Evolutionary conservation across 2,113 vertebrate species (phyloP).

Genomic region (Thalassarche chlororhynchos): DNA sequence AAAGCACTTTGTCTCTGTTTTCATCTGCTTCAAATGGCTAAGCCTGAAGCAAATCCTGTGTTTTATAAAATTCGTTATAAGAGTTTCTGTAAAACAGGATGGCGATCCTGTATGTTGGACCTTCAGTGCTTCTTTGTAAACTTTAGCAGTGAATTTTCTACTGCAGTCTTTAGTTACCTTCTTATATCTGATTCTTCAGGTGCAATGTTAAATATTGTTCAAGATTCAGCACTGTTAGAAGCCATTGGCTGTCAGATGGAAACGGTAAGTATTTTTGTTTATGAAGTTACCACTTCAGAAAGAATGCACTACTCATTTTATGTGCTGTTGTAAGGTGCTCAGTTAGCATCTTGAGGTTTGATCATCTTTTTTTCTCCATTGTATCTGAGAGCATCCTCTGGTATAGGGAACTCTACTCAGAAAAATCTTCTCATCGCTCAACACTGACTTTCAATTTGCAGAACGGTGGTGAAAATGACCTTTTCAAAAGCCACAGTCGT

Average conservation of each 20-base stretch:
- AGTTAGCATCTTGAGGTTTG: neutral
- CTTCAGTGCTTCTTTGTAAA: neutral
- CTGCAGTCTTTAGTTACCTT: neutral
- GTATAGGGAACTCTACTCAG: neutral
- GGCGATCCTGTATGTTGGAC: neutral
- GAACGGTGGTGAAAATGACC: constrained; percentile 74
- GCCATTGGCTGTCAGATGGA: constrained; percentile 93
- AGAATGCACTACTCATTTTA: neutral
- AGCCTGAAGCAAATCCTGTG: neutral
- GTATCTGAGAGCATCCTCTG: neutral
- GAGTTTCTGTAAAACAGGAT: neutral
- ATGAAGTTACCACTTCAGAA: neutral
- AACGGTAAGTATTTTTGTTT: constrained; percentile 76
- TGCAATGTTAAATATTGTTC: constrained; percentile 97
- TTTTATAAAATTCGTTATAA: neutral
- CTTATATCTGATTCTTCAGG: constrained; percentile 74
- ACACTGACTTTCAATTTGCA: constrained; percentile 44
- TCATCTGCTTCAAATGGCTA: neutral
- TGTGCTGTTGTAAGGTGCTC: neutral
- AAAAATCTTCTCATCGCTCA: neutral
- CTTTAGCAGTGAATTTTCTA: neutral
- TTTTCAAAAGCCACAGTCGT: constrained; percentile 88
- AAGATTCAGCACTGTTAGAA: constrained; percentile 94
- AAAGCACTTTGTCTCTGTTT: neutral
- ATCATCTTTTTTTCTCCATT: neutral